These are phyloP conservation scores for Leucopternis melanops DNA, from an alignment of 2,113 vertebrate species.

Conservation along the genomic window DNA sequence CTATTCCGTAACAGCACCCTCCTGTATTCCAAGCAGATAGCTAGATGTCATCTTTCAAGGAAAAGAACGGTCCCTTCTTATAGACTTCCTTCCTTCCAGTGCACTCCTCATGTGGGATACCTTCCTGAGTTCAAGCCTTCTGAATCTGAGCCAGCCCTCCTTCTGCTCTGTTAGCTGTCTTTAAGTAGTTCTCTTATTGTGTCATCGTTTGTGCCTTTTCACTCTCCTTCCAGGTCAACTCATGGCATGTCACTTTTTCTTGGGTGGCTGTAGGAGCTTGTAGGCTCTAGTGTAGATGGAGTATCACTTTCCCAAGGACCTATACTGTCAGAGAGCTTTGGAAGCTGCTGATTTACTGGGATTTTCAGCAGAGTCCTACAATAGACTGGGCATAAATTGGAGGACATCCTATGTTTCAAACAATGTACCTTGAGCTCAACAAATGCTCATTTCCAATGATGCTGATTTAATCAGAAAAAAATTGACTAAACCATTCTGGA, in stretches of 20 bases:
- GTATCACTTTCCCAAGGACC: neutral
- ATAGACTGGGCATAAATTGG: neutral
- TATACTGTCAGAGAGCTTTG: neutral
- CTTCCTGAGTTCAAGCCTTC: neutral
- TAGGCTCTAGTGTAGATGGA: neutral
- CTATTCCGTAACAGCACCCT: neutral
- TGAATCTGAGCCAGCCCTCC: neutral
- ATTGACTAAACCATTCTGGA: neutral
- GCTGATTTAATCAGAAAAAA: neutral
- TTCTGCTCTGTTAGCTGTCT: neutral
- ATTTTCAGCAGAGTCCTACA: neutral
- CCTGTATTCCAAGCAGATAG: neutral
- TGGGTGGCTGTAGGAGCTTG: neutral
- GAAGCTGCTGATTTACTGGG: neutral
- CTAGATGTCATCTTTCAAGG: neutral
- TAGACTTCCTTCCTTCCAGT: neutral
- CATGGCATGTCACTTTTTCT: neutral
- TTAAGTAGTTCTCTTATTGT: neutral
- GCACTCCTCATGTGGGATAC: neutral
- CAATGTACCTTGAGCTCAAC: neutral
- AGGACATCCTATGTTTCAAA: neutral
- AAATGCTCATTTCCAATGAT: neutral
- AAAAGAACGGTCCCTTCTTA: neutral
- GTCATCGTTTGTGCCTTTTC: neutral
- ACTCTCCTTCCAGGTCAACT: neutral